Base-by-base conservation (phyloP, 2,797 vertebrate genomes). In the Rhinogobio ventralis region DNA sequence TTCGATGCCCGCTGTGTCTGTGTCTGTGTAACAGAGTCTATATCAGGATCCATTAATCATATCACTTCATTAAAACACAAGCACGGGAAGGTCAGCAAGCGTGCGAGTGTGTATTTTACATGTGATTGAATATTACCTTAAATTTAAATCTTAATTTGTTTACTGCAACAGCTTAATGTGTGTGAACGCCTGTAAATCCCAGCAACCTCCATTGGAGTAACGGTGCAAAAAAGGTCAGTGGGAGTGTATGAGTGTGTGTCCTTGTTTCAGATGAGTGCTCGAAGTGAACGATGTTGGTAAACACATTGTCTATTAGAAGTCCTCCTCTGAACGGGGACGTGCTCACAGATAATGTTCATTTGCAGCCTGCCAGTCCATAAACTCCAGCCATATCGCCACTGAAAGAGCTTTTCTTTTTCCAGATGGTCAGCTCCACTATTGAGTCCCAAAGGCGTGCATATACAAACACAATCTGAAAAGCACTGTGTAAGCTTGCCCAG, bases 351-450 rank as follows among this genome's bases (percentile, higher is more conserved):
- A 81, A 90, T 89, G 86, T 87, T 85, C 84, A 84, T 86, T 86
- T 68, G 79, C 89, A 82, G 83, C 39, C 84, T 86, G 88, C 86
- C 86, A 88, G 81, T 90, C 86, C 84, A 89, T 89, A 90, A 90
- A 88, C 84, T 83, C 75, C 67, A 51, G 84, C 82, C 84, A 87
- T 89, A 87, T 85, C 69, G 64, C 68, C 81, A 83, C 60, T 82
- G 81, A 86, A 86, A 88, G 78, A 82, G 80, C 85, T 72, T 89
- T 90, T 89, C 87, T 83, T 86, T 90, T 91, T 90, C 89, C 88
- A 89, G 88, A 89, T 90, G 89, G 89, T 83, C 87, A 89, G 81
- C 85, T 89, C 72, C 87, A 84, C 80, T 86, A 88, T 89, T 85
- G 85, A 87, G 81, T 90, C 86, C 86, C 89, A 87, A 51, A 87